Conservation (phyloP, 1,140 invertebrate genomes). For the Drosophila rhopaloa region DNA sequence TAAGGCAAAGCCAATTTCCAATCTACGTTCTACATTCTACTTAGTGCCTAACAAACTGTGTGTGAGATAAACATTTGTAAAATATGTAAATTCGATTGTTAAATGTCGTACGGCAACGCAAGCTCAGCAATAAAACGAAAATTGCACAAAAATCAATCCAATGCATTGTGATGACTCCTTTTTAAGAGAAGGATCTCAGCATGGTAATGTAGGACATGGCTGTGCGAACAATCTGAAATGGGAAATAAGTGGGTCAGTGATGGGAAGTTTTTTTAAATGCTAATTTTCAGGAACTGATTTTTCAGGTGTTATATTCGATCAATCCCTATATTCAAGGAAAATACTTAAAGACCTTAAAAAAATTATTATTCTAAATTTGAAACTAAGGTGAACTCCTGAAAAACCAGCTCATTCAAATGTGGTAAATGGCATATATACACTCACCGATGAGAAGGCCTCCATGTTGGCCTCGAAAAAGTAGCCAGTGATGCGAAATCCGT, state of each 20-base stretch:
- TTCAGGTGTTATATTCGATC: too few relatives aligned
- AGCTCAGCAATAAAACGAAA: constrained; percentile 76
- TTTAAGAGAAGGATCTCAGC: constrained; percentile 43
- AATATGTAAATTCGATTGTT: constrained; percentile 69
- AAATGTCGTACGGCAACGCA: constrained; percentile 66
- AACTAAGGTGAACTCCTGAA: too few relatives aligned
- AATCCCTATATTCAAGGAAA: too few relatives aligned
- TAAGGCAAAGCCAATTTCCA: constrained; percentile 18
- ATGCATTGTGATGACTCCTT: neutral
- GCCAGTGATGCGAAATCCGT: constrained; percentile 45
- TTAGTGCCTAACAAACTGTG: constrained; percentile 59
- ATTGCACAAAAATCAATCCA: constrained; percentile 52
- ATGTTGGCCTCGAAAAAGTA: constrained; percentile 65
- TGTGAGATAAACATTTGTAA: constrained; percentile 65
- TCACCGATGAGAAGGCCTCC: constrained; percentile 56
- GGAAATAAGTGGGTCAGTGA: neutral
- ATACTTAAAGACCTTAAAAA: too few relatives aligned
- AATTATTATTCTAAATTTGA: too few relatives aligned
- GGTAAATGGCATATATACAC: neutral
- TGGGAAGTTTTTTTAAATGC: too few relatives aligned
- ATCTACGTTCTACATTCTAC: constrained; percentile 17
- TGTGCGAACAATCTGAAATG: constrained; percentile 44
- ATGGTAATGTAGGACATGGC: constrained; percentile 64
- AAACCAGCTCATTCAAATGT: too few relatives aligned
- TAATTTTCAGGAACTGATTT: too few relatives aligned